These are phyloP conservation scores for Ochropleura plecta DNA, from an alignment of 2,888 invertebrate species.

Conservation along the genomic window DNA sequence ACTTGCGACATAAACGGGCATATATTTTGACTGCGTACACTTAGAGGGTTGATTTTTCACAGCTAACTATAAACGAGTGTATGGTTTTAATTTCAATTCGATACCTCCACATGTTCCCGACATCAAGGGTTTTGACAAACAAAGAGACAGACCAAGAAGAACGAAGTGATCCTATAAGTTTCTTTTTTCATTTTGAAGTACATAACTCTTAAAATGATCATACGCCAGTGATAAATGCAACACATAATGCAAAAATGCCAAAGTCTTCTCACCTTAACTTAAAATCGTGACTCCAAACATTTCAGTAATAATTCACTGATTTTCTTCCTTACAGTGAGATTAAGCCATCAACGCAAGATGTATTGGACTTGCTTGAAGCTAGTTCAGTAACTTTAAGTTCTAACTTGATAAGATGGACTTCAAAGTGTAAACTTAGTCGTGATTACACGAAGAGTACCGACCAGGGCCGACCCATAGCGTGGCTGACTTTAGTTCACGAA, in stretches of 20 bases:
- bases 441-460: conserved; percentile 52
- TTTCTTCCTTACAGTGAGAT: conserved; percentile 48
- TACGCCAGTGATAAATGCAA: neutral
- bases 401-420: conserved; percentile 59
- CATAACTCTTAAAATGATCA: neutral
- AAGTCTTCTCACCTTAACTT: neutral
- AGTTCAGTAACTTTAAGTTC: conserved; percentile 55
- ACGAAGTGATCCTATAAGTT: no score
- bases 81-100: no score
- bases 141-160: no score
- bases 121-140: no score
- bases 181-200: no score
- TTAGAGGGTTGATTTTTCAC: no score
- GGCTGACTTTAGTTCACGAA: conserved; percentile 51
- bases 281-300: conserved; percentile 39
- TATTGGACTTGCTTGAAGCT: conserved; percentile 54
- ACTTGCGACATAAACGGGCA: no score
- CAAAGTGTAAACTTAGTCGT: conserved; percentile 54
- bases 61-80: no score
- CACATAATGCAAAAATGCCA: neutral
- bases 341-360: conserved; percentile 60
- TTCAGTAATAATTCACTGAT: conserved; percentile 44
- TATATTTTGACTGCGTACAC: no score
- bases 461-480: conserved; percentile 14
- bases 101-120: no score